Conservation (phyloP, 2,113 vertebrate genomes). For the Anolis carolinensis region DNA sequence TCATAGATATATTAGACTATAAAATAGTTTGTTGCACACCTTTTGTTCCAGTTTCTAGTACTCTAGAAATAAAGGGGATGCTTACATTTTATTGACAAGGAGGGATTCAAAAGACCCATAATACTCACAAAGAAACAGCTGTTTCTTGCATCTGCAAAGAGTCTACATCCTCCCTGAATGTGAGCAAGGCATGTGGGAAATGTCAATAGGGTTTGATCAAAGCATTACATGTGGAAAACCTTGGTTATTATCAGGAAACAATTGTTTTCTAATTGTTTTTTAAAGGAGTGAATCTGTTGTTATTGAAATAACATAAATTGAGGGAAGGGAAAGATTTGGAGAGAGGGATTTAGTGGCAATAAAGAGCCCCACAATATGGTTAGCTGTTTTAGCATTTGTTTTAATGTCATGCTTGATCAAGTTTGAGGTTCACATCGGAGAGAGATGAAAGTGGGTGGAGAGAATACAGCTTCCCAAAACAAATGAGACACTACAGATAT, state of each 20-base stretch:
- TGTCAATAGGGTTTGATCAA: slow-evolving; percentile 56
- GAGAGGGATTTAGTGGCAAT: slow-evolving; percentile 20
- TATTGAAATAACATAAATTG: slow-evolving; percentile 68
- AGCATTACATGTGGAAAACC: slow-evolving; percentile 68
- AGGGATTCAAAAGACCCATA: slow-evolving; percentile 72
- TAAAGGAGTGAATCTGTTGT: slow-evolving; percentile 27
- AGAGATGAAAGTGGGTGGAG: background rate
- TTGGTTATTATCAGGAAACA: slow-evolving; percentile 72
- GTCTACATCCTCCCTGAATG: slow-evolving; percentile 64
- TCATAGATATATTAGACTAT: slow-evolving; percentile 44
- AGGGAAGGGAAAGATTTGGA: slow-evolving; percentile 50
- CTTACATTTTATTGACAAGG: slow-evolving; percentile 76
- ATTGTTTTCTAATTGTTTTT: slow-evolving; percentile 73
- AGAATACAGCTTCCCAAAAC: background rate
- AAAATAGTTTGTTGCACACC: slow-evolving; percentile 64
- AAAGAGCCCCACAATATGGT: slow-evolving; percentile 17
- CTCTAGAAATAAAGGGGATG: slow-evolving; percentile 76
- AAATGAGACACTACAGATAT: background rate
- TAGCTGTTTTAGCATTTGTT: slow-evolving; percentile 41
- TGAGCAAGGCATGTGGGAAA: slow-evolving; percentile 70
- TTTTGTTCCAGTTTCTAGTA: slow-evolving; percentile 69
- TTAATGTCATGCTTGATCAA: slow-evolving; percentile 34
- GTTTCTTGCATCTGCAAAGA: slow-evolving; percentile 67
- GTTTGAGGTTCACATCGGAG: background rate
- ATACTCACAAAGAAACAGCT: slow-evolving; percentile 74